These are phyloP conservation scores for Pterocles burchelli DNA, from an alignment of 2,113 vertebrate genomes.

Conservation along the genomic window DNA sequence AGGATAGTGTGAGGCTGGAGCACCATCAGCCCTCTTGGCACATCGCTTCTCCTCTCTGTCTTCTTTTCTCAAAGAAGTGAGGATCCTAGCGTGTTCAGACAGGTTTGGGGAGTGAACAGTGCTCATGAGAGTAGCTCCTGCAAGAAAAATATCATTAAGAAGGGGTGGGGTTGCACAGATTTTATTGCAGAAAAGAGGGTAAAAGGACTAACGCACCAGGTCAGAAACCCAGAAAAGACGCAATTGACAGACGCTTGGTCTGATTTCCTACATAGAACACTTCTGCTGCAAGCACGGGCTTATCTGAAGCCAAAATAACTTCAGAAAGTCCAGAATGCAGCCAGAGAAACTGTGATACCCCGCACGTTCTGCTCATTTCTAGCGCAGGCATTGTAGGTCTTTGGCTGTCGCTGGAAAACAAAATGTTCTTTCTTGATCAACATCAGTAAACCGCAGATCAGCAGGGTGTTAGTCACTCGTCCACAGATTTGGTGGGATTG, in stretches of 20 bases:
- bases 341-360: not conserved
- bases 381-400: not conserved
- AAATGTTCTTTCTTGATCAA: not conserved
- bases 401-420: not conserved
- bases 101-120: not conserved
- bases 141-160: not conserved
- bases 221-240: not conserved
- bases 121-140: not conserved
- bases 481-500: not conserved
- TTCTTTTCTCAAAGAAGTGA: not conserved
- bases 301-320: not conserved
- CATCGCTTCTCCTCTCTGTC: not conserved
- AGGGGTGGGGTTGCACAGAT: not conserved
- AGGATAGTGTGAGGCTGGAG: not conserved
- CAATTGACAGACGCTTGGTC: not conserved
- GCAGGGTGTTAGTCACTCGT: not conserved
- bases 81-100: not conserved
- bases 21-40: not conserved
- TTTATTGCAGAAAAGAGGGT: not conserved
- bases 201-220: not conserved
- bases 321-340: not conserved
- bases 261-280: not conserved
- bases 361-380: not conserved
- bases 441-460: not conserved
- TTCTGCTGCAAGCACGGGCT: accelerated